These are phyloP conservation scores for Drosophila bocqueti DNA, from an alignment of 1,140 invertebrate genomes.

Conservation along the genomic window DNA sequence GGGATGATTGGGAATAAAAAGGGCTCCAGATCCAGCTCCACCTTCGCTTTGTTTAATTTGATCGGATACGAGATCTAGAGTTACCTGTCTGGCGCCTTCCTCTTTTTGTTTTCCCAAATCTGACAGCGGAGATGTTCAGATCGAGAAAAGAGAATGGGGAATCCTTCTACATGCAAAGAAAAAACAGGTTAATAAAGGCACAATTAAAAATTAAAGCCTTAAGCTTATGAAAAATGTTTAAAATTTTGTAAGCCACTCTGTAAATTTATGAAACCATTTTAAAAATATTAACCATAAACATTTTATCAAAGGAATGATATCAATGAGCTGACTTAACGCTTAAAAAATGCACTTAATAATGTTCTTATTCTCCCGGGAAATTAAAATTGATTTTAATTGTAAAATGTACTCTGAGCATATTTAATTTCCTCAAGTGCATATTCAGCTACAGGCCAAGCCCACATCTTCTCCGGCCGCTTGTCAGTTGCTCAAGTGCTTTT, in stretches of 20 bases:
- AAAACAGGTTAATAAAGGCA: neutral
- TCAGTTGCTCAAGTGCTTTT: constrained; percentile 72
- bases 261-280: too few relatives aligned
- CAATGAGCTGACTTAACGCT: too few relatives aligned
- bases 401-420: neutral
- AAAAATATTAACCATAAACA: too few relatives aligned
- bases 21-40: constrained; percentile 8
- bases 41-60: constrained; percentile 37
- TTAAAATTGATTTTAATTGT: neutral
- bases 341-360: too few relatives aligned
- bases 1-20: constrained; percentile 9
- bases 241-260: too few relatives aligned
- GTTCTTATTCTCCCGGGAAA: neutral
- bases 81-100: constrained; percentile 46
- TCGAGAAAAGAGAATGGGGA: constrained; percentile 15
- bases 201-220: too few relatives aligned
- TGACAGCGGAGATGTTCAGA: constrained; percentile 37
- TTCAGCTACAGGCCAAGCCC: constrained; percentile 53
- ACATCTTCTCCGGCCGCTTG: constrained; percentile 29
- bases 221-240: too few relatives aligned
- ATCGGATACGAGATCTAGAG: constrained; percentile 40
- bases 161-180: constrained; percentile 23
- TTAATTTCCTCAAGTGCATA: constrained; percentile 46
- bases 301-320: too few relatives aligned
- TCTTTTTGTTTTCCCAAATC: constrained; percentile 32